phyloP scores from a whole-genome alignment of 2,797 vertebrate species.

The Anabas testudineus region DNA sequence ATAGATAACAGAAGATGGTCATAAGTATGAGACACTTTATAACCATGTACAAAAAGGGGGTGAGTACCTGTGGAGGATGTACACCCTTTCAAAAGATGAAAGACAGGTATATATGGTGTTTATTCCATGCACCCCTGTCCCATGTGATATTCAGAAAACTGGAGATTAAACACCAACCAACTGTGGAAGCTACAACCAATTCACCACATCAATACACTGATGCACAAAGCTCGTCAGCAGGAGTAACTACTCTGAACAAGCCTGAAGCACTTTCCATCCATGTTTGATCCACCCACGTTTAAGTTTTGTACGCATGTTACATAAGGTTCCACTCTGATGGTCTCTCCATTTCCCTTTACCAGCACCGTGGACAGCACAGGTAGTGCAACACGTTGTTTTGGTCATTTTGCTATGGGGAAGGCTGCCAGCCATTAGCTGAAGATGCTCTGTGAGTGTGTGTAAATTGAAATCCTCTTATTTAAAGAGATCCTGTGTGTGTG shows the following conservation, averaged over 20 bases:
- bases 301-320: conserved; percentile 37
- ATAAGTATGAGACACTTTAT: too few relatives aligned
- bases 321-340: conserved; percentile 30
- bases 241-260: conserved; percentile 19
- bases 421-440: background rate
- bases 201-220: conserved; percentile 34
- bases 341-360: conserved; percentile 2
- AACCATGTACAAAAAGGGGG: too few relatives aligned
- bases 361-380: conserved; percentile 2
- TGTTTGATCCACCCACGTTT: conserved; percentile 45
- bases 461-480: background rate
- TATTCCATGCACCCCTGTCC: background rate
- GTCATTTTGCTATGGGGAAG: background rate
- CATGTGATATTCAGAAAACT: conserved; percentile 4
- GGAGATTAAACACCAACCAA: background rate
- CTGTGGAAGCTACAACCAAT: conserved; percentile 28
- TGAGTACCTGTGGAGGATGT: too few relatives aligned
- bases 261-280: conserved; percentile 66
- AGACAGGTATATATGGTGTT: background rate
- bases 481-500: background rate
- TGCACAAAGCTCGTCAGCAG: conserved; percentile 16
- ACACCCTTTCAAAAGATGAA: background rate
- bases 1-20: too few relatives aligned
- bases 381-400: background rate
- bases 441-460: background rate